These are phyloP conservation scores for Monochamus alternatus DNA, from an alignment of 2,888 invertebrate species.

Conservation along the genomic window DNA sequence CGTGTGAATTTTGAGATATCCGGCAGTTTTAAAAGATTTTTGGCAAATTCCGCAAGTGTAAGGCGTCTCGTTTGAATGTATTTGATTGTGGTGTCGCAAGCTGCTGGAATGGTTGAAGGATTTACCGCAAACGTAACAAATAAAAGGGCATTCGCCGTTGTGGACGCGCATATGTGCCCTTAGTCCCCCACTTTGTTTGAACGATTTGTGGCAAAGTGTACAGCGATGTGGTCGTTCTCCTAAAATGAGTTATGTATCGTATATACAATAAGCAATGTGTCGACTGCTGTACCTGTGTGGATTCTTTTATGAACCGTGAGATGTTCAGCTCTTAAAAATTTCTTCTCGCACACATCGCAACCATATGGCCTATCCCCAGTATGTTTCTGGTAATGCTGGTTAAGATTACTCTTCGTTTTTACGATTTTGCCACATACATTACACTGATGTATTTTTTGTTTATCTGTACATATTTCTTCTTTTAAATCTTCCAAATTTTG, in stretches of 20 bases:
- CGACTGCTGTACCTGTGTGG: constrained; percentile 58
- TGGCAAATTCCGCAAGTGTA: constrained; percentile 59
- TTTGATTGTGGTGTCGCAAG: constrained; percentile 59
- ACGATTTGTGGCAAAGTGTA: constrained; percentile 54
- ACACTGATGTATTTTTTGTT: constrained; percentile 54
- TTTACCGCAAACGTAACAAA: constrained; percentile 70
- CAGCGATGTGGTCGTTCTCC: constrained; percentile 59
- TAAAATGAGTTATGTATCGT: constrained; percentile 37
- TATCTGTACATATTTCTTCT: constrained; percentile 4
- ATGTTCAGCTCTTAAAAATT: constrained; percentile 60
- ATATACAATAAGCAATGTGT: background rate
- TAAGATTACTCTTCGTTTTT: constrained; percentile 57
- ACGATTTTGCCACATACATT: constrained; percentile 60
- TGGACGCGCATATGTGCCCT: constrained; percentile 62
- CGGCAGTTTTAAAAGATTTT: constrained; percentile 60
- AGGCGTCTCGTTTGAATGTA: constrained; percentile 62
- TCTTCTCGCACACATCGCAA: constrained; percentile 60
- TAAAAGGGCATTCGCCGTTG: constrained; percentile 60
- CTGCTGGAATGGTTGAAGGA: constrained; percentile 60
- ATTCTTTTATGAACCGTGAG: constrained; percentile 60
- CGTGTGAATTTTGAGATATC: constrained; percentile 63
- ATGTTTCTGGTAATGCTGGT: constrained; percentile 57
- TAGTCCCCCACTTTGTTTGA: constrained; percentile 57
- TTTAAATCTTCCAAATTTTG: background rate
- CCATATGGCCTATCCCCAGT: constrained; percentile 59